Evolutionary conservation across 1,140 invertebrate genomes (phyloP), one percentile per base, ranked within the genome.

Genomic region (Ooceraea biroi): DNA sequence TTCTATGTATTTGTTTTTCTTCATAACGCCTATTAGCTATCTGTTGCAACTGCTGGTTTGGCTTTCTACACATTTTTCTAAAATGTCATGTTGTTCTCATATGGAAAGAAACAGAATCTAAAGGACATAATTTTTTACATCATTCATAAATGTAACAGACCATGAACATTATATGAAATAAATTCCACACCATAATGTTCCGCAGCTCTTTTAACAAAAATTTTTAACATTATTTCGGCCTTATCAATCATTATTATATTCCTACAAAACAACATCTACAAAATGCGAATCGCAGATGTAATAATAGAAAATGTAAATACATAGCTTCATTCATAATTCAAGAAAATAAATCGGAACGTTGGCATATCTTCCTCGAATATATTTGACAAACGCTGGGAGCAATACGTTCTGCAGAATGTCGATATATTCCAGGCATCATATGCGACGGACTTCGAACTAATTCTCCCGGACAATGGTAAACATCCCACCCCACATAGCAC

Each of bases 61-160:
- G 60, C 60, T 61, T 61, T 36, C 60, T 61, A 17, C 60, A 61
- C 7, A 61, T n/a, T 30, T 36, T 61, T 61, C 30, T 61, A 1
- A 61, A 61, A 61, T 61, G 36, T 30, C 30, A 61, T 36, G 2
- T 61, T 61, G n/a, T 61, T 61, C n/a, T 61, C 60, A 3, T 36
- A 61, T 61, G 58, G 58, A 17, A 61, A 61, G 58, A 61, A 61
- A 61, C 30, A 4, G 58, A 61, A n/a, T 61, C 58, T 14, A 61
- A 61, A 36, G 58, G 14, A 61, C 58, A 61, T 17, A 61, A 61
- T 30, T 61, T 61, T 8, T 61, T 7, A 61, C 58, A 36, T 61
- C 58, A 30, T 36, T 61, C n/a, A 5, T n/a, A 61, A 61, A 17
- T 61, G 58, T 61, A 61, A 22, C 17, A 61, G 58, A 10, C 58